A percentile compares a stretch with the other conserved stretches of the same genome.
phyloP scores from a whole-genome alignment of 1,140 invertebrate species.

The Philotrypesis tridentata region DNA sequence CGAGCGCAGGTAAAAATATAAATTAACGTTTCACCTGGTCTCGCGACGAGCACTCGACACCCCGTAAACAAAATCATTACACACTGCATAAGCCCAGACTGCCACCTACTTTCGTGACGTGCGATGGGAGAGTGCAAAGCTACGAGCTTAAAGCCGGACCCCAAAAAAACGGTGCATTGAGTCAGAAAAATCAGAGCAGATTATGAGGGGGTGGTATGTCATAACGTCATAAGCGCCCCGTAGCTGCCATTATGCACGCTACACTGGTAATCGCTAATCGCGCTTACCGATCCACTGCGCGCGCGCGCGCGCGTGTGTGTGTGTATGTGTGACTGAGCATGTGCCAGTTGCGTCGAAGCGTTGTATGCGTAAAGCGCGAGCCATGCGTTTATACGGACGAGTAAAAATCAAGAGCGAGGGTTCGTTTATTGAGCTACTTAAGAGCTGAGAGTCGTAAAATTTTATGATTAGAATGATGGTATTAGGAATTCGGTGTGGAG shows the following conservation, averaged over 20 bases:
- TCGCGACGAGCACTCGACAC: conserved; percentile 55
- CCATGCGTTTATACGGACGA: not conserved
- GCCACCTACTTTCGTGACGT: not conserved
- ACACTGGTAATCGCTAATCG: conserved; percentile 44
- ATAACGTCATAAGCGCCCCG: conserved; percentile 6
- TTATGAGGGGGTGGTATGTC: conserved; percentile 54
- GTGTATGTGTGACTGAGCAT: no score
- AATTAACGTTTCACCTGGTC: conserved; percentile 61
- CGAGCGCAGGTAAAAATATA: not conserved
- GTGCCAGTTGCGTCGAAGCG: not conserved
- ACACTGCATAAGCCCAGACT: conserved; percentile 42
- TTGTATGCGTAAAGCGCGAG: not conserved
- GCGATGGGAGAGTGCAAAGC: conserved; percentile 37
- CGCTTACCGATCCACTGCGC: not conserved
- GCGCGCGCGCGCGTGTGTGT: no score
- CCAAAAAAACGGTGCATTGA: conserved; percentile 43
- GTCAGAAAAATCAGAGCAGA: conserved; percentile 63
- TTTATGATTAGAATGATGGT: conserved; percentile 31
- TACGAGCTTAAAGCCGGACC: conserved; percentile 59
- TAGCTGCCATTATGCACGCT: conserved; percentile 48
- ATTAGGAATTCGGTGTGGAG: conserved; percentile 3
- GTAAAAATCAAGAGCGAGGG: conserved; percentile 18
- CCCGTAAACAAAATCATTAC: conserved; percentile 71
- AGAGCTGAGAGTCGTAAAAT: conserved; percentile 22
- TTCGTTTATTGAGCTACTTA: conserved; percentile 15